Conservation (phyloP, 2,113 vertebrate genomes). For the Pseudorhombus dupliciocellatus region DNA sequence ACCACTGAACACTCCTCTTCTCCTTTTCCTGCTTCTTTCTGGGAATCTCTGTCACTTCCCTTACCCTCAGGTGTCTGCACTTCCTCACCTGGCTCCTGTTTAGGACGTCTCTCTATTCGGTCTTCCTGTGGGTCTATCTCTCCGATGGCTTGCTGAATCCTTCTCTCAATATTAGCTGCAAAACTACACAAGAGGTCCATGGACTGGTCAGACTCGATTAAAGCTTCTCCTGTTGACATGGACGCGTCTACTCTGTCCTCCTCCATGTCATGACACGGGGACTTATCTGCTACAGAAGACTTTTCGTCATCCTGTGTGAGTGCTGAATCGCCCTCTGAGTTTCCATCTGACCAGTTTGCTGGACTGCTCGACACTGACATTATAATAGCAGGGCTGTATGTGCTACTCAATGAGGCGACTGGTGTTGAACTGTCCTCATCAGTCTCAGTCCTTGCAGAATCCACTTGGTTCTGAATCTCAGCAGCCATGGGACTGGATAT, state of each 20-base stretch:
- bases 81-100: slow-evolving; percentile 10
- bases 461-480: slow-evolving; percentile 60
- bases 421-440: slow-evolving; percentile 44
- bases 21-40: neutral
- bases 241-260: slow-evolving; percentile 23
- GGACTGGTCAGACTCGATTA: slow-evolving; percentile 54
- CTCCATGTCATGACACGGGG: neutral
- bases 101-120: neutral
- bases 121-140: slow-evolving; percentile 55
- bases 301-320: slow-evolving; percentile 3
- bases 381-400: slow-evolving; percentile 32
- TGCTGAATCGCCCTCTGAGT: slow-evolving; percentile 2
- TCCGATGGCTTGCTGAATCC: slow-evolving; percentile 70
- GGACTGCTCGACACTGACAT: slow-evolving; percentile 40
- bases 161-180: slow-evolving; percentile 74
- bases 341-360: slow-evolving; percentile 31
- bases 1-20: neutral
- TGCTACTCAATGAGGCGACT: slow-evolving; percentile 46
- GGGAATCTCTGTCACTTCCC: neutral
- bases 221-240: neutral
- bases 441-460: slow-evolving; percentile 18
- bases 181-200: slow-evolving; percentile 71
- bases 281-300: slow-evolving; percentile 21
- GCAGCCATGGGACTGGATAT: slow-evolving; percentile 79
- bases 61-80: neutral